Conservation (phyloP, 2,888 invertebrate species). For the Allygus modestus region DNA sequence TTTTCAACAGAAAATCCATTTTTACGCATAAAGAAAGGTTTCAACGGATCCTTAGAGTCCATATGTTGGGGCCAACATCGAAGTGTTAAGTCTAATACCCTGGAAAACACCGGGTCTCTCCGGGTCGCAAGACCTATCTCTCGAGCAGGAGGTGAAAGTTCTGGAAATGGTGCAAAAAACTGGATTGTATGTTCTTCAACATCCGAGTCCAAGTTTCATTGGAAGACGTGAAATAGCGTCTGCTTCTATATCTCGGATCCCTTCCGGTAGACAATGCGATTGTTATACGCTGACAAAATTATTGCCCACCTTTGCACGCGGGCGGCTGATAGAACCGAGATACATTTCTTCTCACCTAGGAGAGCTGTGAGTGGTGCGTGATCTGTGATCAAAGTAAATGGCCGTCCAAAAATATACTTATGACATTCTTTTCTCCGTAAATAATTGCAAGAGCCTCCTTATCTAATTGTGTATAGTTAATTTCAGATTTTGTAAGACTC, state of each 20-base stretch:
- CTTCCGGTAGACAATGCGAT: slow-evolving; percentile 43
- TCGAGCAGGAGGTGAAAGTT: slow-evolving; percentile 29
- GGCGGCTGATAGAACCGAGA: slow-evolving; percentile 47
- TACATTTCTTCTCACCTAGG: slow-evolving; percentile 67
- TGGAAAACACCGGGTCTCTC: slow-evolving; percentile 31
- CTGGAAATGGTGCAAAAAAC: slow-evolving; percentile 11
- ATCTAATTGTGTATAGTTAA: slow-evolving; percentile 72
- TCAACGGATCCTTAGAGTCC: not conserved
- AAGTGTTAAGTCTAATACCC: not conserved
- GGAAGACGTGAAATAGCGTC: slow-evolving; percentile 59
- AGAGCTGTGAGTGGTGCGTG: slow-evolving; percentile 73
- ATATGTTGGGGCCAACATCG: slow-evolving; percentile 32
- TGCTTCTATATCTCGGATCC: slow-evolving; percentile 26
- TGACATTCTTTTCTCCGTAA: slow-evolving; percentile 73
- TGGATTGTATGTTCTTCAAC: not conserved
- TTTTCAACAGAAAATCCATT: slow-evolving; percentile 35
- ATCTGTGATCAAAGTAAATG: slow-evolving; percentile 73
- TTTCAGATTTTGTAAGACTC: slow-evolving; percentile 71
- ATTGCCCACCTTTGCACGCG: slow-evolving; percentile 58
- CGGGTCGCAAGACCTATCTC: not conserved
- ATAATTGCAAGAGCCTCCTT: slow-evolving; percentile 73
- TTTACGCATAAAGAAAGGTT: not conserved
- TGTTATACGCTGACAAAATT: slow-evolving; percentile 57
- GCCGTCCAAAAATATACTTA: slow-evolving; percentile 73
- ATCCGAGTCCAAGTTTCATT: not conserved